Evolutionary conservation across 2,888 invertebrate species (phyloP), one percentile per base, ranked within the genome.

Genomic region (Erebia aethiops): DNA sequence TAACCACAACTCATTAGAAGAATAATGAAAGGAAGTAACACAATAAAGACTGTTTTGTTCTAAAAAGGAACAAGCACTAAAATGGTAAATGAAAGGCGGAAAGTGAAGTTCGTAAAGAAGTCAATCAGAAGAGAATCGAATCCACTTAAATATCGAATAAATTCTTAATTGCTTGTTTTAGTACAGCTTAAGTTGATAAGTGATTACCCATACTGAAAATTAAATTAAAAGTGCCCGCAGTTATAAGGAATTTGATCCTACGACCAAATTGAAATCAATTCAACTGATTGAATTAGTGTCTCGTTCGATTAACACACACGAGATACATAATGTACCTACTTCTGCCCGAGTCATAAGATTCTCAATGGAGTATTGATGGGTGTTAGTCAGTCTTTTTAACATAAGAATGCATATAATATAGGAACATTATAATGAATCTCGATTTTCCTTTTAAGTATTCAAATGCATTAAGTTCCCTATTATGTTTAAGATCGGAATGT

Each of bases 221-320:
- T 57, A 49, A 67, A 66, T 67, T 62, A 13, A 62, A 66, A 54
- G 16, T 14, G 60, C 69, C 69, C 65, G 70, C 70, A 73, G 69
- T 63, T 62, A 66, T n/a, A 46, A 10, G 46, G 26, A 54, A 70
- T 68, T 70, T 69, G 35, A 49, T 56, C 63, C 46, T 52, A 26
- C 56, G 49, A 52, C 63, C 66, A 69, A 69, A 74, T 72, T 69
- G 54, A 69, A 74, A 51, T 66, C 65, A 69, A 72, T 72, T 70
- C 60, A 72, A 64, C 51, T 71, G 69, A 68, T 70, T 71, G 52
- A 66, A 70, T 70, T 63, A 68, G 46, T 68, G 49, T 63, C 67
- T 67, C 41, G 63, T 58, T 58, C 21, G 21, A 64, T 58, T 43
- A 56, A 51, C 21, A 65, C 43, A n/a, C n/a, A n/a, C 26, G 14